Base-by-base conservation (phyloP, 2,888 invertebrate species). In the Trissonchulus sp. region DNA sequence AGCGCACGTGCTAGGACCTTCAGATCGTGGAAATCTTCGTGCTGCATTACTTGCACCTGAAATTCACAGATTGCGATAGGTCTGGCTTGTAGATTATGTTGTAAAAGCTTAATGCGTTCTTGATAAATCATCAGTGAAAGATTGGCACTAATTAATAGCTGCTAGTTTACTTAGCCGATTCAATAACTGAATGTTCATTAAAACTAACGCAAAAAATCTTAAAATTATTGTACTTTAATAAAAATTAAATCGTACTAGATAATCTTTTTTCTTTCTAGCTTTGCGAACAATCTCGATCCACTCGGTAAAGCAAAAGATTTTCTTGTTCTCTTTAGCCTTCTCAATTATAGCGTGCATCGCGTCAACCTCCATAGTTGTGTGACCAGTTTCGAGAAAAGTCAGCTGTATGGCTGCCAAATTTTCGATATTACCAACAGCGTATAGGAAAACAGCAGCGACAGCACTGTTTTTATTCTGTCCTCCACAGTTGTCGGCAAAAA, bases 301-400 rank as follows among this genome's bases (percentile, higher is more conserved):
- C 15, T 35, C 37, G 23, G 15, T 33, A 18, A 23, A 8, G 23
- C 35, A 33, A 36, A 69, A 69, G 3, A 69, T 34, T 69, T 15
- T n/a, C 8, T 8, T n/a, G 3, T 8, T 36, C 23, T 36, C 23
- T 15, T 15, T 31, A 15, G 71, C 15, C 18, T 69, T 8, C 31
- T 69, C 38, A 30, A 72, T 62, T 48, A 30, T 28, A 23, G 74
- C 8, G 48, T 74, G 72, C 36, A 74, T 74, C 2, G 34, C 2
- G 48, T 74, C 74, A 33, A 36, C 74, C 23, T 74, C 36, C 72
- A 73, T 73, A 15, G 28, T 30, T 18, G 72, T 74, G 72, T 74
- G 74, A 31, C 74, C 74, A 28, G 28, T 28, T 36, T 74, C 36
- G 28, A 73, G 69, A 36, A 74, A 74, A 36, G 28, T 74, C n/a